These are phyloP conservation scores for Chironomus riparius DNA, from an alignment of 2,888 invertebrate genomes.

Conservation along the genomic window DNA sequence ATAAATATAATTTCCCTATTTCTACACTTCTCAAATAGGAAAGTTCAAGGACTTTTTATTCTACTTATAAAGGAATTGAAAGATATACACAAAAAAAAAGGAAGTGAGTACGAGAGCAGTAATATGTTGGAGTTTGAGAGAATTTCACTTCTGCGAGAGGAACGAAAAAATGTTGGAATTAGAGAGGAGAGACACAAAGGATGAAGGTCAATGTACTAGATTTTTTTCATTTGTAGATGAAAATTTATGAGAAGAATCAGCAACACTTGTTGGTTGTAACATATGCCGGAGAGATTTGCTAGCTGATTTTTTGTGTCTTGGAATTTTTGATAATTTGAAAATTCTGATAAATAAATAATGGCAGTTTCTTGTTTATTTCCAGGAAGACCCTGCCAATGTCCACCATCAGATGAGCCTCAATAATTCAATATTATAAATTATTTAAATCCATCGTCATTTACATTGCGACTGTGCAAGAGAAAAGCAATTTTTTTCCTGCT, in stretches of 20 bases:
- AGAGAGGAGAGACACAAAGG: background rate
- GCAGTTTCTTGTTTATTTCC: too few species aligned
- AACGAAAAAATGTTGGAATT: background rate
- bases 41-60: conserved; percentile 7
- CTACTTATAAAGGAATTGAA: too few species aligned
- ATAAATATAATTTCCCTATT: conserved; percentile 9
- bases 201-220: conserved; percentile 14
- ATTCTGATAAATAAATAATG: too few species aligned
- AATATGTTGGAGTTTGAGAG: too few species aligned
- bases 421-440: background rate
- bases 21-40: background rate
- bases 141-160: background rate
- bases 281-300: background rate
- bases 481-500: background rate
- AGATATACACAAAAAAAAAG: too few species aligned
- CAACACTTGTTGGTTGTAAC: conserved; percentile 8
- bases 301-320: too few species aligned
- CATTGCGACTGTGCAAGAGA: background rate
- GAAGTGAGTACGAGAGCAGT: too few species aligned
- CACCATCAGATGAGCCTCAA: too few species aligned
- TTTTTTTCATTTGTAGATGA: background rate
- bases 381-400: too few species aligned
- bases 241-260: background rate
- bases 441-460: background rate
- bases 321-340: too few species aligned